Percentiles rank a stretch among this genome's conserved stretches.
Evolutionary conservation across 2,888 invertebrate species (phyloP).

Genomic region (Pseudoips prasinana): DNA sequence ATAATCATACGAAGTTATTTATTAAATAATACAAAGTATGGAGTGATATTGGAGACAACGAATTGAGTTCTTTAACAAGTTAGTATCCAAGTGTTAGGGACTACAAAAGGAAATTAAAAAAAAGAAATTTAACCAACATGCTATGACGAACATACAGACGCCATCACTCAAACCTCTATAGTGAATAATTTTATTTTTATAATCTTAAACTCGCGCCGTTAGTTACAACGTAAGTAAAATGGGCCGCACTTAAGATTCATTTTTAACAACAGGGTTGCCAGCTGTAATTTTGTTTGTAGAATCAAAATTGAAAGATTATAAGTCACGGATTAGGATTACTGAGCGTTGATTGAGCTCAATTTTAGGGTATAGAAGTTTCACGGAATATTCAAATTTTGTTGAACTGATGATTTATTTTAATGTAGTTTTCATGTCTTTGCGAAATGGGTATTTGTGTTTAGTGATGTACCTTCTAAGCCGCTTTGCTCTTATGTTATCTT

Average conservation of each 20-base stretch:
- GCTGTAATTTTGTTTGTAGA: constrained; percentile 57
- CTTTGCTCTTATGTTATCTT: too few species aligned
- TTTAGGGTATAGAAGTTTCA: constrained; percentile 32
- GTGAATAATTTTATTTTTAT: constrained; percentile 62
- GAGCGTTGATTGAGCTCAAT: constrained; percentile 35
- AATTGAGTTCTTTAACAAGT: too few species aligned
- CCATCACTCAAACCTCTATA: constrained; percentile 16
- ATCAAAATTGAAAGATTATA: constrained; percentile 62
- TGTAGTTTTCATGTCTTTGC: constrained; percentile 11
- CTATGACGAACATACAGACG: constrained; percentile 15
- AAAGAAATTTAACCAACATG: constrained; percentile 1
- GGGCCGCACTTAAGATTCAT: constrained; percentile 56
- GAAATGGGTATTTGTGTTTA: constrained; percentile 3
- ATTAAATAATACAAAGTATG: too few species aligned
- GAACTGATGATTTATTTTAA: constrained; percentile 39
- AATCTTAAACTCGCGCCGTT: constrained; percentile 52
- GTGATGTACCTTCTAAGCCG: too few species aligned
- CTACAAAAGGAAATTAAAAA: constrained; percentile 2
- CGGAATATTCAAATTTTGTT: constrained; percentile 35
- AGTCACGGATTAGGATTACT: constrained; percentile 47
- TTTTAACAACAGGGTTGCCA: constrained; percentile 62
- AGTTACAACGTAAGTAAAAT: constrained; percentile 52
- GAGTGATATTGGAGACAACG: too few species aligned
- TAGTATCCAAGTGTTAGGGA: too few species aligned
- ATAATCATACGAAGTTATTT: too few species aligned